Evolutionary conservation across 2,113 vertebrate genomes (phyloP).

Genomic region (Diglossa brunneiventris): DNA sequence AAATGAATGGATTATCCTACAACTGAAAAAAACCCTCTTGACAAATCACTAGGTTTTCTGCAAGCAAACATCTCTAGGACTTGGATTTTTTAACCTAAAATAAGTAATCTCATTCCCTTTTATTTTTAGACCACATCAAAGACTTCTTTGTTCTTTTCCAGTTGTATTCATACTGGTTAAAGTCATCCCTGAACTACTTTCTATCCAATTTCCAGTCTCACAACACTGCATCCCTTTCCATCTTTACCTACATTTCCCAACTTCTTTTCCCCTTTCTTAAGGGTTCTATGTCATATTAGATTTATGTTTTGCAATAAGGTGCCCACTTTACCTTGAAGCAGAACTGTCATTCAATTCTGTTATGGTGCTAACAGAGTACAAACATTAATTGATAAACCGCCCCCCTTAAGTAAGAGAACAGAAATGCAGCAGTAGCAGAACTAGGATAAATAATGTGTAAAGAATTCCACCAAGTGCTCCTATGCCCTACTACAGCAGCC

Average conservation of each 20-base stretch:
- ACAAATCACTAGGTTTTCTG: background rate
- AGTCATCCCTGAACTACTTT: background rate
- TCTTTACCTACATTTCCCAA: background rate
- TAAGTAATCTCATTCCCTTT: background rate
- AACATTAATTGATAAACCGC: background rate
- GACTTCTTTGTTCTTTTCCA: background rate
- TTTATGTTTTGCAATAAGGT: background rate
- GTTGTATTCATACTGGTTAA: background rate
- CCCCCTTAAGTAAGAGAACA: background rate
- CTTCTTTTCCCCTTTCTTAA: background rate
- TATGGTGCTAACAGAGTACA: background rate
- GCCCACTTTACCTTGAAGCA: background rate
- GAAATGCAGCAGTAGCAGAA: background rate
- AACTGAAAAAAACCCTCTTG: background rate
- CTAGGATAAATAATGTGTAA: background rate
- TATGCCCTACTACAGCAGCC: background rate
- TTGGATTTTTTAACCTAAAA: background rate
- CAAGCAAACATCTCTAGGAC: background rate
- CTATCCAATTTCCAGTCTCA: background rate
- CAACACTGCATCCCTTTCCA: background rate
- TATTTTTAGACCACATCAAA: background rate
- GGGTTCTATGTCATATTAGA: background rate
- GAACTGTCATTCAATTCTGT: background rate
- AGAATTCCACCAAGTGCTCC: background rate
- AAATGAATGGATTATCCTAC: background rate